Evolutionary conservation across 92 coral and sea anemone genomes (phyloP), one percentile per base, ranked within the genome.

Genomic region (Paramuricea clavata): DNA sequence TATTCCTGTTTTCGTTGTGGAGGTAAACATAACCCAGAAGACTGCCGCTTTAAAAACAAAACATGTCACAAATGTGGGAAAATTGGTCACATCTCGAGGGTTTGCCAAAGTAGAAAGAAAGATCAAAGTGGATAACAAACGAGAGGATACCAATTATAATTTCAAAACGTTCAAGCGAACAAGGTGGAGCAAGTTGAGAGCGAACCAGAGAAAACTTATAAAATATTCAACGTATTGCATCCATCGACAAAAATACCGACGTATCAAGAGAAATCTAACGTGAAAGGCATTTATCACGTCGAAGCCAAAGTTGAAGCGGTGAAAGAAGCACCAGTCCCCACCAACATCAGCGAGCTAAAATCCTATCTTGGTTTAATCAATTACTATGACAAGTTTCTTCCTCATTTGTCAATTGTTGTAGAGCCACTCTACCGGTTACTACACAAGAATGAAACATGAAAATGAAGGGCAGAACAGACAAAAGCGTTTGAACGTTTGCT

Each of bases 1-100:
- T n/a, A n/a, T n/a, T n/a, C n/a, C n/a, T 90, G 92, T 44, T 83
- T 50, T 56, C 85, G 90, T 19, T 90, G 92, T 81, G 90, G 86
- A 0, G 87, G 73, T 33, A 75, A 82, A 77, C 86, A 93, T 39
- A 70, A 69, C 81, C 89, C 87, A 0, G 78, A 31, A 47, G n/a
- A 79, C 41, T 85, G 95, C 75, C 70, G 82, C 23, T 92, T 87
- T 26, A 39, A 39, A 39, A 10, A 39, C 10, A 10, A 4, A 4
- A 39, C 4, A 39, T 39, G 44, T 10, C 44, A 39, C 10, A 10
- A 4, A 39, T 39, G 92, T 44, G 91, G 88, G 22, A 64, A 64
- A 41, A 72, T 36, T 27, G 91, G 92, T 9, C 92, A 90, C 68
- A 54, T 93, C 1, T 56, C 92, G 9, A 81, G 56, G n/a, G 88